These are phyloP conservation scores for Dascillus cervinus DNA, from an alignment of 2,888 invertebrate species.

Conservation along the genomic window DNA sequence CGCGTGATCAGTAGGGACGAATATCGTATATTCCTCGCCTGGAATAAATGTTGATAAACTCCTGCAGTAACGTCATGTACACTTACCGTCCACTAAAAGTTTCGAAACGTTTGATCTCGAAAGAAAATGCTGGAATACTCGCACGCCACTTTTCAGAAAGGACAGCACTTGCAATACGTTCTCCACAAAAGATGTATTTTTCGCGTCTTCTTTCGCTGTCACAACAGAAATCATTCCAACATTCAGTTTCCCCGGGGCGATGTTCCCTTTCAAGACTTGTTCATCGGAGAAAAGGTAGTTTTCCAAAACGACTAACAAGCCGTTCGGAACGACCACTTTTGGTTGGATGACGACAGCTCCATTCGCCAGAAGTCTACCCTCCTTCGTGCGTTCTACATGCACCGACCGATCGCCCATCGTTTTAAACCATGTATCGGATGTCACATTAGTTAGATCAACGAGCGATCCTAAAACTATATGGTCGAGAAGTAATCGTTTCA, in stretches of 20 bases:
- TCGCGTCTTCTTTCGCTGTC: slow-evolving; percentile 28
- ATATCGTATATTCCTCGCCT: slow-evolving; percentile 53
- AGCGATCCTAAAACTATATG: slow-evolving; percentile 52
- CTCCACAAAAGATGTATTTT: slow-evolving; percentile 40
- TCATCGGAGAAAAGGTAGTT: slow-evolving; percentile 43
- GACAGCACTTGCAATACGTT: slow-evolving; percentile 48
- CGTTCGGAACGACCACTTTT: slow-evolving; percentile 39
- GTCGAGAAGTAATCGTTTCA: slow-evolving; percentile 52
- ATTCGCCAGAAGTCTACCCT: slow-evolving; percentile 40
- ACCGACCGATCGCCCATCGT: slow-evolving; percentile 43
- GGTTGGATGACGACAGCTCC: slow-evolving; percentile 39
- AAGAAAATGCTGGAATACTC: slow-evolving; percentile 57
- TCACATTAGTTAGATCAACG: slow-evolving; percentile 45
- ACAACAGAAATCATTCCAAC: slow-evolving; percentile 21
- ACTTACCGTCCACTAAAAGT: slow-evolving; percentile 46
- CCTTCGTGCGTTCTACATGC: slow-evolving; percentile 31
- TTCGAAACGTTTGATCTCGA: slow-evolving; percentile 53
- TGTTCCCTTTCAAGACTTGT: slow-evolving; percentile 19
- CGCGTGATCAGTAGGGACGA: slow-evolving; percentile 57
- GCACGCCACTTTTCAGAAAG: slow-evolving; percentile 54
- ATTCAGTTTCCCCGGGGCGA: slow-evolving; percentile 16
- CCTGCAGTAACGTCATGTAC: slow-evolving; percentile 2
- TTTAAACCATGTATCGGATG: slow-evolving; percentile 44
- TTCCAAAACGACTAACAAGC: slow-evolving; percentile 41
- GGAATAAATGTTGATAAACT: slow-evolving; percentile 14